Base-by-base conservation (phyloP, 1,140 invertebrate species). In the Argopecten irradians region DNA sequence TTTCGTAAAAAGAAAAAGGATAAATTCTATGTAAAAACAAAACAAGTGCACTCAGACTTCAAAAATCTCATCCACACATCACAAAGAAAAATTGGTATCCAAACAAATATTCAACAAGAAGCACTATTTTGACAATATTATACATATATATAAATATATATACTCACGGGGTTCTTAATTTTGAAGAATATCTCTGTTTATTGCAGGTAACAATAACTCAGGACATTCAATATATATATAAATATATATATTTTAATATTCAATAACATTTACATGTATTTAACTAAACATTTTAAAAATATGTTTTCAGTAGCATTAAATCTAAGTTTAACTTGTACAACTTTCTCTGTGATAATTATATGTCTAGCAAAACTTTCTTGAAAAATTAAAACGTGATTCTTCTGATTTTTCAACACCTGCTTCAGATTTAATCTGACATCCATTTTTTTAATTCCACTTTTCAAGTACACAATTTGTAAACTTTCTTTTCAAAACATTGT, bases 81-180 rank as follows among this genome's bases (percentile, higher is more conserved):
- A 71, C 55, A 71, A 71, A 71, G 55, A 28, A 71, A 28, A 28
- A 16, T 71, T 71, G 55, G n/a, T 71, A 71, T 71, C 55, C 55
- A 71, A 71, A 71, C 55, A 71, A 1, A 71, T 55, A 55, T 28
- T 71, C 28, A 71, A 71, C 55, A 71, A 71, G 22, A 71, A 71
- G 55, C 55, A 71, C 55, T 71, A 71, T 71, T 71, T 71, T 71
- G 55, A 71, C 55, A 71, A 71, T 71, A 71, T 71, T n/a, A 55
- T 71, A 71, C 28, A 71, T 71, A 71, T 71, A 71, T 71, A 71
- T 71, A 71, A 71, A 71, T 71, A 71, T 71, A 71, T 71, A 71
- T 71, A 71, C 55, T 71, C 55, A 71, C 16, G 28, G 16, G n/a
- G 55, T 71, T n/a, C 22, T 71, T 71, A 5, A 22, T 71, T n/a